phyloP scores from a whole-genome alignment of 2,797 vertebrate genomes.

The Streptopelia turtur region DNA sequence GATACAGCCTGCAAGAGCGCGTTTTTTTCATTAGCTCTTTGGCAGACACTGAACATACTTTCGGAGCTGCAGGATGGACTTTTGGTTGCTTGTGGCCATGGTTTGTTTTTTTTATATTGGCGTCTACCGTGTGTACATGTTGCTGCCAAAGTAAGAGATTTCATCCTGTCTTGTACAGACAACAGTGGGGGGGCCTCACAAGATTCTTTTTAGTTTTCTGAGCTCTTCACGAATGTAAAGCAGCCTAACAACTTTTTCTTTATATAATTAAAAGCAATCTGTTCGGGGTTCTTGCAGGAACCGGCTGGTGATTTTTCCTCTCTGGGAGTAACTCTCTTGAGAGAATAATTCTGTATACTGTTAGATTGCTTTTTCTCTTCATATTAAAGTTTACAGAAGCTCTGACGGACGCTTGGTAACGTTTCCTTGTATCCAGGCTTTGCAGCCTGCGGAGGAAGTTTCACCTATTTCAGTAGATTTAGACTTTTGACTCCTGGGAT shows the following conservation, averaged over 20 bases:
- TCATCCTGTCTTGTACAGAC: neutral
- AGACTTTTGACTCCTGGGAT: neutral
- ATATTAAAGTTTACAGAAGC: neutral
- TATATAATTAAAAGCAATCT: neutral
- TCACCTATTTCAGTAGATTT: neutral
- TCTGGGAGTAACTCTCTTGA: neutral
- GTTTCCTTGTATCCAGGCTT: neutral
- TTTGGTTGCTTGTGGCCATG: constrained; percentile 13
- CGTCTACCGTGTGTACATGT: rapidly evolving
- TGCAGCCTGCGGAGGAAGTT: neutral
- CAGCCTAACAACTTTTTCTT: neutral
- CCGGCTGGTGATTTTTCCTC: neutral
- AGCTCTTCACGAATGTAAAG: neutral
- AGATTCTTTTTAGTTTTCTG: neutral
- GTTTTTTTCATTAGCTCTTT: constrained; percentile 44
- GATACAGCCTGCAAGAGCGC: neutral
- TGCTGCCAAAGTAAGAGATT: neutral
- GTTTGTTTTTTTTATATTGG: neutral
- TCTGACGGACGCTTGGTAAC: neutral
- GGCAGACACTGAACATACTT: constrained; percentile 33
- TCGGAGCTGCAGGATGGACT: constrained; percentile 23
- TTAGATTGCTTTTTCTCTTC: constrained; percentile 3
- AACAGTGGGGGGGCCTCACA: neutral
- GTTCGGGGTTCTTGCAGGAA: neutral
- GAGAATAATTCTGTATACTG: neutral